phyloP scores from a whole-genome alignment of 1,140 invertebrate genomes.

The Leptopilina clavipes region DNA sequence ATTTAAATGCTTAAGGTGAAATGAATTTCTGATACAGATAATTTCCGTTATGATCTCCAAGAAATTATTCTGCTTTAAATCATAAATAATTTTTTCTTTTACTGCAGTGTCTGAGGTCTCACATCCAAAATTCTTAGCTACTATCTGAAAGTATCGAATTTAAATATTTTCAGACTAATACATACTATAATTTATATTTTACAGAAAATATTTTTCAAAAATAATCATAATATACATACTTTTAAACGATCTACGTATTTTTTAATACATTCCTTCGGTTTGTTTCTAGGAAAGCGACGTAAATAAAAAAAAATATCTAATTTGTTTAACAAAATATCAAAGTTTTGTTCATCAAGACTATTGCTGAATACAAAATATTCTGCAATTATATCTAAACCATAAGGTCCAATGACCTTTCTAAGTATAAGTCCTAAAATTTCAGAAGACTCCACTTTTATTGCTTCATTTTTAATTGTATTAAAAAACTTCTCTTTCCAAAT shows the following conservation, averaged over 20 bases:
- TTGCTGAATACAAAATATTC: slow-evolving; percentile 5
- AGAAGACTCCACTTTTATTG: not conserved
- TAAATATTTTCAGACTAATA: not conserved
- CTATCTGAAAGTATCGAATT: not conserved
- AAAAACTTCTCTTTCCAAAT: slow-evolving; percentile 23
- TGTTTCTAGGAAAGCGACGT: not conserved
- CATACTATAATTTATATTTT: not conserved
- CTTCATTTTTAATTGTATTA: not conserved
- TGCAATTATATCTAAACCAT: slow-evolving; percentile 15
- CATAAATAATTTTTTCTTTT: slow-evolving; percentile 14
- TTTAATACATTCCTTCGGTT: not conserved
- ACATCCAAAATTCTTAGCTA: slow-evolving; percentile 28
- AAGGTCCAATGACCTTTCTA: not conserved
- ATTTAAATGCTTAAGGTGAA: not conserved
- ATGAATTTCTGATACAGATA: slow-evolving; percentile 10
- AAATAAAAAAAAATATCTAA: not conserved
- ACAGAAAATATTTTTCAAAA: not conserved
- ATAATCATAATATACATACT: not conserved
- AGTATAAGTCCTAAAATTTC: slow-evolving; percentile 10
- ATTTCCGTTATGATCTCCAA: slow-evolving; percentile 20
- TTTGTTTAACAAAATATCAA: not conserved
- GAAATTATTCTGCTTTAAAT: slow-evolving; percentile 18
- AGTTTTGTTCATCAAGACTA: not conserved
- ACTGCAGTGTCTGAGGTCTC: not conserved
- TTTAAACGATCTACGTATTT: not conserved